Percentiles rank a stretch among this genome's conserved stretches.
Evolutionary conservation across 2,888 invertebrate genomes (phyloP).

Genomic region (Drosophila emarginata): DNA sequence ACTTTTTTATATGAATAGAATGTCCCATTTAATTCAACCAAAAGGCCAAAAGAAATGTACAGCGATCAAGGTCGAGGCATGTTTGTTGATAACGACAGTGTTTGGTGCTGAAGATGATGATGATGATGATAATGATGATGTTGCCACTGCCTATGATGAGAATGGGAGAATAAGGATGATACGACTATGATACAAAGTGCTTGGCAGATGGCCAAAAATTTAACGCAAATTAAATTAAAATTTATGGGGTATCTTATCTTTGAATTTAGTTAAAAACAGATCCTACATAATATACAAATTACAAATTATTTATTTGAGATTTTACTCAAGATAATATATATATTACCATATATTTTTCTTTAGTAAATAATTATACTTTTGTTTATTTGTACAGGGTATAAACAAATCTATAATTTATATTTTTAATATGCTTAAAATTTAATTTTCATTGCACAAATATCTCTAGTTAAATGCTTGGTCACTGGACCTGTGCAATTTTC

Average conservation of each 20-base stretch:
- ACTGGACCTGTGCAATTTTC: background rate
- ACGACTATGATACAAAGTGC: background rate
- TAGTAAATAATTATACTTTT: background rate
- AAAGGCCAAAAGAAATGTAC: slow-evolving; percentile 21
- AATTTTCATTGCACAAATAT: slow-evolving; percentile 14
- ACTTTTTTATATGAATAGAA: slow-evolving; percentile 37
- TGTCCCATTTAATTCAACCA: background rate
- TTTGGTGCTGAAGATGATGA: slow-evolving; percentile 18
- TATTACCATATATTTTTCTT: too few species aligned
- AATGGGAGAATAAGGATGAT: background rate
- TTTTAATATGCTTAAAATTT: background rate
- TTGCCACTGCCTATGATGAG: slow-evolving; percentile 5
- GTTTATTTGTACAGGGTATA: background rate
- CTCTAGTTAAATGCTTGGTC: slow-evolving; percentile 3
- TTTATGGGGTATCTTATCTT: background rate
- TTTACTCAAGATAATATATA: too few species aligned
- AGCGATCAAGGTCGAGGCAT: slow-evolving; percentile 39
- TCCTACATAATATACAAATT: too few species aligned
- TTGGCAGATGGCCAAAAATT: background rate
- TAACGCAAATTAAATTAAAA: background rate
- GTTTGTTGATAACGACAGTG: slow-evolving; percentile 32
- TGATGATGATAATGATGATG: slow-evolving; percentile 3
- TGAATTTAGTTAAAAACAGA: background rate
- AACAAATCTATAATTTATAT: background rate
- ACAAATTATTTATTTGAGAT: too few species aligned